phyloP scores from a whole-genome alignment of 1,140 invertebrate species.

The Limonius californicus region DNA sequence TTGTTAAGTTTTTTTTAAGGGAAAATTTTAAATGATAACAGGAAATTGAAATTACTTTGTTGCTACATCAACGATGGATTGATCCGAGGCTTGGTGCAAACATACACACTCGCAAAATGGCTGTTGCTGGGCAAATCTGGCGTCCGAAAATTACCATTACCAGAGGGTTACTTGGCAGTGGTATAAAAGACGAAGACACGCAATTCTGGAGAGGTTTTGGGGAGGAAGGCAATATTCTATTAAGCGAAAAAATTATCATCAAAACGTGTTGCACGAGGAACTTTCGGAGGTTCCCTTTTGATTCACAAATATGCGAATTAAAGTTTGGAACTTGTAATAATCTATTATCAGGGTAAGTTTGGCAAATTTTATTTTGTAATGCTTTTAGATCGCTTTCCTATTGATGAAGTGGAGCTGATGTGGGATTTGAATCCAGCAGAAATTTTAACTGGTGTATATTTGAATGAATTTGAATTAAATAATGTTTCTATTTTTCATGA shows the following conservation, averaged over 20 bases:
- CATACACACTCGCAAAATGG: conserved; percentile 25
- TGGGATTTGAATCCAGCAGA: conserved; percentile 20
- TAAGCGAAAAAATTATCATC: conserved; percentile 29
- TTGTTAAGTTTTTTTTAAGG: too few relatives aligned
- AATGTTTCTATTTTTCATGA: conserved; percentile 21
- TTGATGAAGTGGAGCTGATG: conserved; percentile 22
- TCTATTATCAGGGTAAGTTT: background rate
- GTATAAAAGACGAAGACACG: conserved; percentile 24
- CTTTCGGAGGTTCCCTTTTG: conserved; percentile 31
- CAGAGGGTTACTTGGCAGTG: conserved; percentile 18
- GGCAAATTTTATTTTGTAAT: background rate
- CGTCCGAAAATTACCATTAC: conserved; percentile 27
- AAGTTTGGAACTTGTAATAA: conserved; percentile 35
- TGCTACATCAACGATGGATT: conserved; percentile 30
- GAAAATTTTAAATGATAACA: too few relatives aligned
- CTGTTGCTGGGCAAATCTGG: conserved; percentile 33
- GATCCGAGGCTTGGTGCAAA: conserved; percentile 30
- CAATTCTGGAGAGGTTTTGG: conserved; percentile 33
- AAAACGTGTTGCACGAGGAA: conserved; percentile 21
- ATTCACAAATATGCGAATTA: conserved; percentile 29
- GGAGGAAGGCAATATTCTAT: conserved; percentile 25
- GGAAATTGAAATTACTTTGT: conserved; percentile 21
- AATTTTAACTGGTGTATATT: conserved; percentile 11
- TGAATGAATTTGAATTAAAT: conserved; percentile 22
- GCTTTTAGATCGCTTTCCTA: conserved; percentile 25